Evolutionary conservation across 2,888 invertebrate species (phyloP).

Genomic region (Lycaena phlaeas): DNA sequence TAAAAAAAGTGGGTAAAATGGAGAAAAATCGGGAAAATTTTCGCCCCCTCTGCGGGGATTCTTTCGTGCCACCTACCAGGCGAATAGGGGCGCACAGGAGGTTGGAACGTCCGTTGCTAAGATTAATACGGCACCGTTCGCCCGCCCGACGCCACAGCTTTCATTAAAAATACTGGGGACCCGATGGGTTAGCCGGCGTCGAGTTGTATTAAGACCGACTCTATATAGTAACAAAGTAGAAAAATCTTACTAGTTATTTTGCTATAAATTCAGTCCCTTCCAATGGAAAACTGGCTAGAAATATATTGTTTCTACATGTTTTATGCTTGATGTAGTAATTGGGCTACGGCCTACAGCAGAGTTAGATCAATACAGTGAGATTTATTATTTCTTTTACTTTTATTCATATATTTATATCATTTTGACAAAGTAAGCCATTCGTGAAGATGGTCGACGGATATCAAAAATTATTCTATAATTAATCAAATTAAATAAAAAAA

Average conservation of each 20-base stretch:
- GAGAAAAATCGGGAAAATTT: slow-evolving; percentile 48
- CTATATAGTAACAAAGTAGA: slow-evolving; percentile 12
- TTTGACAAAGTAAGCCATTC: too few relatives aligned
- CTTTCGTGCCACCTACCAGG: slow-evolving; percentile 59
- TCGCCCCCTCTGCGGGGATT: slow-evolving; percentile 46
- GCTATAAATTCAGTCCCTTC: slow-evolving; percentile 5
- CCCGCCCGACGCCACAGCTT: slow-evolving; percentile 61
- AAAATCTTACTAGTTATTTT: slow-evolving; percentile 7
- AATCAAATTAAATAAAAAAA: too few relatives aligned
- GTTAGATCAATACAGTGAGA: too few relatives aligned
- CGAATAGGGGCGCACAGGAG: slow-evolving; percentile 46
- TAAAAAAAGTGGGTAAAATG: slow-evolving; percentile 41
- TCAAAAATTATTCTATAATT: too few relatives aligned
- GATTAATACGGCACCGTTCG: slow-evolving; percentile 65
- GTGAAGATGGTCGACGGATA: too few relatives aligned
- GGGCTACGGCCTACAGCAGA: slow-evolving; percentile 3
- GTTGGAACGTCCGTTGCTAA: slow-evolving; percentile 47
- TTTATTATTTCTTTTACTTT: too few relatives aligned
- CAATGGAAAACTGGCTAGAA: background rate
- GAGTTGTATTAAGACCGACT: slow-evolving; percentile 28
- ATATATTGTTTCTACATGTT: background rate
- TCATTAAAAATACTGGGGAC: slow-evolving; percentile 61
- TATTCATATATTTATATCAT: too few relatives aligned
- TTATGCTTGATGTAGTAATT: background rate
- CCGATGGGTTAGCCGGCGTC: slow-evolving; percentile 37